Conservation (phyloP, 1,140 invertebrate species). For the Coptotermes formosanus region DNA sequence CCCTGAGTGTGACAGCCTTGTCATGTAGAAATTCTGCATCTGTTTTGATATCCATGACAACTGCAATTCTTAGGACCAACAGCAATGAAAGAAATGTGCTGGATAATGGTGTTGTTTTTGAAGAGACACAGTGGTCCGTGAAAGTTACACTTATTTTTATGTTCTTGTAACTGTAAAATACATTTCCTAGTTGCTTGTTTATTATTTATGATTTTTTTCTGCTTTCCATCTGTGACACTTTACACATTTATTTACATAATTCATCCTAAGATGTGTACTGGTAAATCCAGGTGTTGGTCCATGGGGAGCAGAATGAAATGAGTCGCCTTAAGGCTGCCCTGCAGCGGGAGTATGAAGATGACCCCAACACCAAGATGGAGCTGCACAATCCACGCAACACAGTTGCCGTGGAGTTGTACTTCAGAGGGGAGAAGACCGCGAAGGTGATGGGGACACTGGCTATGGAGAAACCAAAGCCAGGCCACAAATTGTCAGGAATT, state of each 20-base stretch:
- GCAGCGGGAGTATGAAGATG: constrained; percentile 91
- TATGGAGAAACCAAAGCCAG: constrained; percentile 74
- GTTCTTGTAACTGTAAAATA: too few species aligned
- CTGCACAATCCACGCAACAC: constrained; percentile 97
- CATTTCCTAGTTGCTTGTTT: too few species aligned
- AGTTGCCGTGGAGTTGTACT: constrained; percentile 88
- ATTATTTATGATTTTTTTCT: too few species aligned
- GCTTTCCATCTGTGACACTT: neutral
- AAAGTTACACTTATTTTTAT: too few species aligned
- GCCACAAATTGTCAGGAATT: constrained; percentile 83
- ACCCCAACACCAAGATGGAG: constrained; percentile 80
- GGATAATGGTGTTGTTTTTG: too few species aligned
- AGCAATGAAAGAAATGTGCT: too few species aligned
- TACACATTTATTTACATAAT: neutral
- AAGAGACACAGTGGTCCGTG: too few species aligned
- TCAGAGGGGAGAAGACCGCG: constrained; percentile 95
- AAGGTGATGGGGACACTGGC: constrained; percentile 94
- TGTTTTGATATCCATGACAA: too few species aligned
- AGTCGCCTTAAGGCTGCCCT: constrained; percentile 90
- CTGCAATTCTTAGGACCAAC: too few species aligned
- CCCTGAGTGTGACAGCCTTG: too few species aligned
- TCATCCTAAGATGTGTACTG: constrained; percentile 11
- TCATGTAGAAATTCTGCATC: too few species aligned
- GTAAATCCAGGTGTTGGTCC: constrained; percentile 76
- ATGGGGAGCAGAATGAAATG: constrained; percentile 99